Percentiles rank a stretch among this genome's conserved stretches.
Evolutionary conservation across 2,888 invertebrate species (phyloP).

Genomic region (Dryococelus australis): DNA sequence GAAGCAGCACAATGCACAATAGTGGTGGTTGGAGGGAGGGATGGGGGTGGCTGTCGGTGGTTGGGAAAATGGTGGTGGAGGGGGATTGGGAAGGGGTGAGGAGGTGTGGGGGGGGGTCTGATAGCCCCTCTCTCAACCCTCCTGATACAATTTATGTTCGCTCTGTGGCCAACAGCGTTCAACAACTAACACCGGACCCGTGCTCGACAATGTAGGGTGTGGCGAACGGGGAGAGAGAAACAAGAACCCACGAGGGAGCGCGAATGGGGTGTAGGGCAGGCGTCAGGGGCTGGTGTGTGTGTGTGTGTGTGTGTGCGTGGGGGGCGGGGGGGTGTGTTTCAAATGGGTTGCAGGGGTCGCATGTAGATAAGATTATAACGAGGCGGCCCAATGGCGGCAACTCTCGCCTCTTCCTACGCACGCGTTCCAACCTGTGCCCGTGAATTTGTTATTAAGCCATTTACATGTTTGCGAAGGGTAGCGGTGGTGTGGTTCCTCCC

Average conservation of each 20-base stretch:
- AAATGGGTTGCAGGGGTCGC: constrained; percentile 1
- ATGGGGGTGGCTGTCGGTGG: not conserved
- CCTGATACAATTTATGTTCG: not conserved
- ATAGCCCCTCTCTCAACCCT: not conserved
- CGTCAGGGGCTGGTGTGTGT: not conserved
- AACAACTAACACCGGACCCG: not conserved
- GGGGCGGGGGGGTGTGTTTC: not conserved
- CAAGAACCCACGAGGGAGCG: too few species aligned
- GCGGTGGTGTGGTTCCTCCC: not conserved
- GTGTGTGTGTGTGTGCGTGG: too few species aligned
- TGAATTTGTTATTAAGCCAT: constrained; percentile 16
- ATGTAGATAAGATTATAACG: constrained; percentile 16
- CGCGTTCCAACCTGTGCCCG: not conserved
- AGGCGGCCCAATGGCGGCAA: not conserved
- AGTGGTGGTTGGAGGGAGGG: not conserved
- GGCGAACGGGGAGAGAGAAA: too few species aligned
- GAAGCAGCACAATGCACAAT: constrained; percentile 16
- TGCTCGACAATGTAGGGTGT: too few species aligned
- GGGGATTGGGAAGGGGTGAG: not conserved
- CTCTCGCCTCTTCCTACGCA: not conserved
- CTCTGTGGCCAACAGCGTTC: not conserved
- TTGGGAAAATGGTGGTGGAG: not conserved
- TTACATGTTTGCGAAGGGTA: not conserved
- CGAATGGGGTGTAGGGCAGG: not conserved
- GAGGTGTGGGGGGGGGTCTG: not conserved